A percentile compares a stretch with the other conserved stretches of the same genome.
phyloP scores from a whole-genome alignment of 2,113 vertebrate species.

The Egretta garzetta region DNA sequence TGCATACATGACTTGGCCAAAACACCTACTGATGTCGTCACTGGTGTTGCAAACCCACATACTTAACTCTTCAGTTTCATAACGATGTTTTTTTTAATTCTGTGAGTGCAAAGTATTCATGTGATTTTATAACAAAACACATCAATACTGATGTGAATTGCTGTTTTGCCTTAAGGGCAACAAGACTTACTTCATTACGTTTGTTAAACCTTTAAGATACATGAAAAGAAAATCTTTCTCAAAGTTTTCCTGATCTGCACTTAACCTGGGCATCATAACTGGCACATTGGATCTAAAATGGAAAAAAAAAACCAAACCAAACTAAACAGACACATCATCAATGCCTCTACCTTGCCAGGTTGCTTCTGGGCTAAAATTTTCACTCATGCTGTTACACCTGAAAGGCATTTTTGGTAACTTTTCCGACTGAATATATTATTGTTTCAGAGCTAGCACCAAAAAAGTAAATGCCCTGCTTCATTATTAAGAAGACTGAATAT shows the following conservation, averaged over 20 bases:
- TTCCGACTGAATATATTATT: not conserved
- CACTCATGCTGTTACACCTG: not conserved
- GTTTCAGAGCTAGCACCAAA: not conserved
- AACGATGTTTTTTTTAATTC: not conserved
- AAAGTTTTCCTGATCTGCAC: not conserved
- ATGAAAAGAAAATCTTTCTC: not conserved
- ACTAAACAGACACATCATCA: not conserved
- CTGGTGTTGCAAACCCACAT: slow-evolving; percentile 20
- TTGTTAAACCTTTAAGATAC: not conserved
- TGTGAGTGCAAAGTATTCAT: not conserved
- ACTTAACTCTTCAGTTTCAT: not conserved
- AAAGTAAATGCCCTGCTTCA: rapidly evolving
- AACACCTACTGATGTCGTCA: not conserved
- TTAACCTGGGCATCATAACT: not conserved
- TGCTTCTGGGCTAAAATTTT: not conserved
- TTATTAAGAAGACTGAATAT: not conserved
- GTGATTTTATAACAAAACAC: not conserved
- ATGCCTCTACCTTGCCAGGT: not conserved
- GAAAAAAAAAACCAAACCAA: not conserved
- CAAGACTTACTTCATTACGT: not conserved
- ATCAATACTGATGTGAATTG: not conserved
- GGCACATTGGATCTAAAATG: not conserved
- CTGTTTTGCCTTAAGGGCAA: not conserved
- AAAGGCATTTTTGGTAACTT: not conserved
- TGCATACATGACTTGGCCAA: not conserved